phyloP scores from a whole-genome alignment of 2,888 invertebrate species.

The Invenusta paracnida region DNA sequence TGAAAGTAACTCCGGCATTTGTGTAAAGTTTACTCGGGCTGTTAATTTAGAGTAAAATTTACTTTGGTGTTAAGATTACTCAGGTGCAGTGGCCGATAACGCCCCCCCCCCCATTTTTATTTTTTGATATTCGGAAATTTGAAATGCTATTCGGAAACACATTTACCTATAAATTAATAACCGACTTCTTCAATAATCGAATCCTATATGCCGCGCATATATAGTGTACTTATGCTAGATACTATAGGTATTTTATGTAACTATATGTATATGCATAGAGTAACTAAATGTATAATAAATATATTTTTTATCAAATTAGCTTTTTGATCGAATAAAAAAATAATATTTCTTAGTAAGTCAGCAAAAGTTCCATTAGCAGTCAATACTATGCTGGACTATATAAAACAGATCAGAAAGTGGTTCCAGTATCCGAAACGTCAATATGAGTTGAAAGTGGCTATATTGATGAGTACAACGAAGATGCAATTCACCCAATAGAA shows the following conservation, averaged over 20 bases:
- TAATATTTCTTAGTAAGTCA: slow-evolving; percentile 7
- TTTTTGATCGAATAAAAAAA: background rate
- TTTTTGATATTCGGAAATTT: background rate
- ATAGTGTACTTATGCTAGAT: too few species aligned
- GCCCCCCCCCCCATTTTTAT: background rate
- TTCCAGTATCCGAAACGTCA: slow-evolving; percentile 1
- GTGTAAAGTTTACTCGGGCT: too few species aligned
- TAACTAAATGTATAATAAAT: too few species aligned
- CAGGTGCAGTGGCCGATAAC: too few species aligned
- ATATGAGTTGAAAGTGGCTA: background rate
- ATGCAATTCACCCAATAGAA: slow-evolving; percentile 26
- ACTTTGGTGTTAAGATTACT: too few species aligned
- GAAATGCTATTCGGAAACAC: background rate
- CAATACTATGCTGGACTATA: slow-evolving; percentile 4
- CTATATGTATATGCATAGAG: too few species aligned
- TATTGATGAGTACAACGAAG: slow-evolving; percentile 26
- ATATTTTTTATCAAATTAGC: background rate
- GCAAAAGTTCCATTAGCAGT: slow-evolving; percentile 8
- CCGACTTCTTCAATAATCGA: too few species aligned
- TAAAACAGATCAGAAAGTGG: slow-evolving; percentile 17
- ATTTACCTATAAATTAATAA: too few species aligned
- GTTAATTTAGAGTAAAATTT: too few species aligned
- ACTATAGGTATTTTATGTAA: too few species aligned
- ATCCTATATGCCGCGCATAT: too few species aligned
- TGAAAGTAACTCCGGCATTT: too few species aligned